These are phyloP conservation scores for Monopis laevigella DNA, from an alignment of 2,888 invertebrate species.

Conservation along the genomic window DNA sequence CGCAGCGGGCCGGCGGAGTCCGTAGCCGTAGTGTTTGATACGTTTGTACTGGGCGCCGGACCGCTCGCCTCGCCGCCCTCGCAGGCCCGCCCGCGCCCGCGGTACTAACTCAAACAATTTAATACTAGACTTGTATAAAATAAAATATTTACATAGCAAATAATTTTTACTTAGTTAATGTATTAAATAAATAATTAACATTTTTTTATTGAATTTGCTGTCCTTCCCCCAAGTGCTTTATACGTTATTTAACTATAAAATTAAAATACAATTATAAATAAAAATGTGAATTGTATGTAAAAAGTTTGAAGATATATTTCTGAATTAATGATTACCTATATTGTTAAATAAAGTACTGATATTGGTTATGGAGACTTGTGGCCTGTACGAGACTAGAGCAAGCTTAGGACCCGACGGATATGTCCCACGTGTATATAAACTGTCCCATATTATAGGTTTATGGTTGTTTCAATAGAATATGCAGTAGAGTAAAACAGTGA, in stretches of 20 bases:
- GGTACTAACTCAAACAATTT: constrained; percentile 60
- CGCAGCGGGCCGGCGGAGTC: constrained; percentile 9
- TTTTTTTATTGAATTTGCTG: constrained; percentile 69
- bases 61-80: constrained; percentile 65
- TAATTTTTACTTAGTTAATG: constrained; percentile 67
- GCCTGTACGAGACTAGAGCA: constrained; percentile 52
- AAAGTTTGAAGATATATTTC: constrained; percentile 58
- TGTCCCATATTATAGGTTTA: no score
- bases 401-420: no score
- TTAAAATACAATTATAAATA: constrained; percentile 58
- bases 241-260: constrained; percentile 67
- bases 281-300: constrained; percentile 59
- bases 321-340: constrained; percentile 53
- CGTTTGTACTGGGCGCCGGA: constrained; percentile 5
- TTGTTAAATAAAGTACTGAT: constrained; percentile 41
- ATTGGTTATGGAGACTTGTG: constrained; percentile 48
- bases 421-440: no score
- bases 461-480: no score
- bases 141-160: constrained; percentile 66
- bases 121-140: constrained; percentile 65
- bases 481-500: no score
- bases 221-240: constrained; percentile 70
- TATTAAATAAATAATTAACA: constrained; percentile 61
- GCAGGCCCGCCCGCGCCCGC: constrained; percentile 37
- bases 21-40: background rate